These are phyloP conservation scores for Mechanitis mazaeus DNA, from an alignment of 2,888 invertebrate species.

Conservation along the genomic window DNA sequence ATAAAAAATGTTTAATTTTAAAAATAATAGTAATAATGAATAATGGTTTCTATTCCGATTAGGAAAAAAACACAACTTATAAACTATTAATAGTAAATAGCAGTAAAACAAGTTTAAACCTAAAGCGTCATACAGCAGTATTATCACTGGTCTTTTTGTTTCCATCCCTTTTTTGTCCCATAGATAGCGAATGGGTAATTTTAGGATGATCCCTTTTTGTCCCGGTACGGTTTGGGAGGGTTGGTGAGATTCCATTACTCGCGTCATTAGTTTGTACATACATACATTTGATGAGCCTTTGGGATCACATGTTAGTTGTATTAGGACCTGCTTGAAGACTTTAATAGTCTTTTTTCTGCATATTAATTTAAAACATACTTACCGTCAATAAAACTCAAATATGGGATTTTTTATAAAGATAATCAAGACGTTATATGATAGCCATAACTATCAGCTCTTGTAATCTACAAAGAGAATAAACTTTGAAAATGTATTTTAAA, in stretches of 20 bases:
- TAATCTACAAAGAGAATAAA: too few relatives aligned
- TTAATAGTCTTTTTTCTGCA: not conserved
- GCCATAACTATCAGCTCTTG: too few relatives aligned
- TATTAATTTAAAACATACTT: not conserved
- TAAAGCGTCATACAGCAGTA: slow-evolving; percentile 48
- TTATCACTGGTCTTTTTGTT: slow-evolving; percentile 63
- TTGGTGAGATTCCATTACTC: slow-evolving; percentile 47
- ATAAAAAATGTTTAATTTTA: too few relatives aligned
- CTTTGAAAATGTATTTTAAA: too few relatives aligned
- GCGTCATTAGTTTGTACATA: slow-evolving; percentile 47
- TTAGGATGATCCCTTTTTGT: slow-evolving; percentile 64
- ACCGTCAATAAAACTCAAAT: too few relatives aligned
- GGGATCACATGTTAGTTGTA: slow-evolving; percentile 34
- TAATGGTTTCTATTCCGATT: not conserved
- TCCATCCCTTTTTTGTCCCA: slow-evolving; percentile 54
- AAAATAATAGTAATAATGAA: not conserved
- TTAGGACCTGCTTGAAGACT: not conserved
- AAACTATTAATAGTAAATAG: not conserved
- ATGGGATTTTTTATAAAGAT: too few relatives aligned
- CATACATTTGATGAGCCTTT: slow-evolving; percentile 24
- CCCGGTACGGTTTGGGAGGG: slow-evolving; percentile 35
- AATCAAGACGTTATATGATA: too few relatives aligned
- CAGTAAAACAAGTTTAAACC: slow-evolving; percentile 24
- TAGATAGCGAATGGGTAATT: slow-evolving; percentile 70
- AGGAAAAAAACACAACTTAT: not conserved